Conservation (phyloP, 2,797 vertebrate species). For the Xyrichtys novacula region DNA sequence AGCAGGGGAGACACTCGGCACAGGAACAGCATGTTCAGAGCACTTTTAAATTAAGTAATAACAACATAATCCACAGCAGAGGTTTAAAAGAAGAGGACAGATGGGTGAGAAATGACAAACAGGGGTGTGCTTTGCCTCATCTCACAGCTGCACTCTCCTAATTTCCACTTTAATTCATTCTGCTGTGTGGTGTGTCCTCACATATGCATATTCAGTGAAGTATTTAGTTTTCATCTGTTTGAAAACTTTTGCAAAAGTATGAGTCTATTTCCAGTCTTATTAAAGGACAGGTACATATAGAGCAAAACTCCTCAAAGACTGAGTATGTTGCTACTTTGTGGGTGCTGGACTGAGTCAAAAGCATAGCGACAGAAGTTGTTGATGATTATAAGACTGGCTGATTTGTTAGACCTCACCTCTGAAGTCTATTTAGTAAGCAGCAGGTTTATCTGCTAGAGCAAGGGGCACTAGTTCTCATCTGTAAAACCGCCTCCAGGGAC, state of each 20-base stretch:
- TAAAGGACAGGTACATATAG: not conserved
- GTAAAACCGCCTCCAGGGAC: conserved; percentile 17
- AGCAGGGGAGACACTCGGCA: not conserved
- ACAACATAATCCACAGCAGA: conserved; percentile 9
- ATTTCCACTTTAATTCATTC: conserved; percentile 13
- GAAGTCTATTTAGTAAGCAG: not conserved
- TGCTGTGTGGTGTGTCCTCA: not conserved
- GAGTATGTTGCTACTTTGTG: not conserved
- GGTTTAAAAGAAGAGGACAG: not conserved
- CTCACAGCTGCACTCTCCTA: conserved; percentile 13
- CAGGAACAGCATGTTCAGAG: conserved; percentile 5
- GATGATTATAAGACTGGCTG: not conserved
- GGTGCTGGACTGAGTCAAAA: not conserved
- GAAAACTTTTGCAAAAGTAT: not conserved
- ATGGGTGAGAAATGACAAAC: conserved; percentile 20
- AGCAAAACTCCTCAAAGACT: not conserved
- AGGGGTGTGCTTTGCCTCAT: conserved; percentile 19
- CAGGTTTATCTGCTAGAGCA: conserved; percentile 6
- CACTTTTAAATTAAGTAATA: not conserved
- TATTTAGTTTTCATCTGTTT: conserved; percentile 1
- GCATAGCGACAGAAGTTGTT: not conserved
- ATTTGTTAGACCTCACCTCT: not conserved
- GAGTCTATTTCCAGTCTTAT: not conserved
- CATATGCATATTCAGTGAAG: conserved; percentile 1
- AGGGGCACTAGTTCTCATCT: not conserved